A percentile compares a stretch with the other conserved stretches of the same genome.
Evolutionary conservation across 2,888 invertebrate species (phyloP).

Genomic region (Pammene fasciana): DNA sequence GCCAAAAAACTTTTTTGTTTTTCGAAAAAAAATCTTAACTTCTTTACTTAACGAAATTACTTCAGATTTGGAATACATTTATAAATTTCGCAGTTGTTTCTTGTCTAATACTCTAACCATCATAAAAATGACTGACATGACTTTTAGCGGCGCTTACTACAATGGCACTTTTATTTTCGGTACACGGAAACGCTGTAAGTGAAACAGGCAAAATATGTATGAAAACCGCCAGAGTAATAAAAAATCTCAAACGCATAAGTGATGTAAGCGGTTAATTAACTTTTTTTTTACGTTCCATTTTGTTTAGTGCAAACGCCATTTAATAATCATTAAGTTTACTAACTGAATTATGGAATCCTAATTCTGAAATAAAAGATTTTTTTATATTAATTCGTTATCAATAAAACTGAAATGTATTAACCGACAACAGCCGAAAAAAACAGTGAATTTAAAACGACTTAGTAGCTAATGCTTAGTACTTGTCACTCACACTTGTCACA

Average conservation of each 20-base stretch:
- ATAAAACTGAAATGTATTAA: not conserved
- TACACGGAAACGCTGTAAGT: not conserved
- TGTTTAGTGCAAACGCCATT: not conserved
- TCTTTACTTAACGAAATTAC: not conserved
- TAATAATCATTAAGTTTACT: no score
- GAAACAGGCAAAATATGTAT: conserved; percentile 1
- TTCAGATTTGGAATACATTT: not conserved
- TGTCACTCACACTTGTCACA: no score
- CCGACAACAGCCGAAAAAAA: not conserved
- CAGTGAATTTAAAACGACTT: not conserved
- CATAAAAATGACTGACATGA: not conserved
- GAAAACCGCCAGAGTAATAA: not conserved
- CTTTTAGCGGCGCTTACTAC: not conserved
- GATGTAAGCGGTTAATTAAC: not conserved
- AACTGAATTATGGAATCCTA: no score
- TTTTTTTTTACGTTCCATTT: not conserved
- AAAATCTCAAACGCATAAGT: not conserved
- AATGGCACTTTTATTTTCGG: not conserved
- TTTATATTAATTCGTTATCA: not conserved
- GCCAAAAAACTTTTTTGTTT: not conserved
- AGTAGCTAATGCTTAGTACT: no score
- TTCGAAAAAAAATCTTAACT: not conserved
- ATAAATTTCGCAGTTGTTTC: not conserved
- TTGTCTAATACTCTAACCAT: not conserved
- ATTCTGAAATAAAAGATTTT: no score